Percentiles rank a stretch among this genome's conserved stretches.
Evolutionary conservation across 2,888 invertebrate genomes (phyloP).

Genomic region (Endomychus coccineus): DNA sequence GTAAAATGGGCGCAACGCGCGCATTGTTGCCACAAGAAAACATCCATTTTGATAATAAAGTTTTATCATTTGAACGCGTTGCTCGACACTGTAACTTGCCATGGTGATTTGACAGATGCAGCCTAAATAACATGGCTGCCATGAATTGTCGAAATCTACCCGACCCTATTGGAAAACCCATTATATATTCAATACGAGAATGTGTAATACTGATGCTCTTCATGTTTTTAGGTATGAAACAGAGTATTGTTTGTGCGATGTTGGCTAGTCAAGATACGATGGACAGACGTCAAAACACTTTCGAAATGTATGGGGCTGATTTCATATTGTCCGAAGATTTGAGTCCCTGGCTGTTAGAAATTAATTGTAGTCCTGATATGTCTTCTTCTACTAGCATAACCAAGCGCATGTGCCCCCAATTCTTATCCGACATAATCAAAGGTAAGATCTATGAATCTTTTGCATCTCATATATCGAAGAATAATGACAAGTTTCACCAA

Average conservation of each 20-base stretch:
- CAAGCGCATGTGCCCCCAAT: constrained; percentile 75
- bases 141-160: not conserved
- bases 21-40: no score
- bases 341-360: constrained; percentile 88
- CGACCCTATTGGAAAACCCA: not conserved
- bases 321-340: constrained; percentile 87
- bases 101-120: no score
- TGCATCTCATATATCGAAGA: not conserved
- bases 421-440: constrained; percentile 85
- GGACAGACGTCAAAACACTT: constrained; percentile 75
- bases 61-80: no score
- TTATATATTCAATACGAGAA: not conserved
- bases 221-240: constrained; percentile 34
- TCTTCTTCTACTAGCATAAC: constrained; percentile 88
- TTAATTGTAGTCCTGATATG: constrained; percentile 90
- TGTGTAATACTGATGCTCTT: not conserved
- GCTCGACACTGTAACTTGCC: no score
- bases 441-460: constrained; percentile 49
- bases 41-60: no score
- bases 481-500: not conserved
- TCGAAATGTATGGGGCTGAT: constrained; percentile 91
- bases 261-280: constrained; percentile 80
- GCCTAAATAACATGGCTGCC: no score
- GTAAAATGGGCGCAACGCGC: no score
- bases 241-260: constrained; percentile 64